phyloP scores from a whole-genome alignment of 2,797 vertebrate species.

The Yasuhikotakia modesta region DNA sequence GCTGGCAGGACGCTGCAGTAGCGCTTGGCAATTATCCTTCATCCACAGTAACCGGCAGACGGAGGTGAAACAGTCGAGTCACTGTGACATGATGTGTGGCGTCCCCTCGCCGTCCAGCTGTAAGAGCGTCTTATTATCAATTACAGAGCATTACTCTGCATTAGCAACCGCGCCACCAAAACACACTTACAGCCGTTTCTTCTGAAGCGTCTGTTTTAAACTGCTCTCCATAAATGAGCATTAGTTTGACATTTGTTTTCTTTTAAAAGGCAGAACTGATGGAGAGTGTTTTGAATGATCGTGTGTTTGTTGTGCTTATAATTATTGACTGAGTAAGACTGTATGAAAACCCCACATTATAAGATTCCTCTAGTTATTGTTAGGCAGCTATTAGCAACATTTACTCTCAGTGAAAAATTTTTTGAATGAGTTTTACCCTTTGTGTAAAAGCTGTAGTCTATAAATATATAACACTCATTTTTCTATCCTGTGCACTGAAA shows the following conservation, averaged over 20 bases:
- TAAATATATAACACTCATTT: too few relatives aligned
- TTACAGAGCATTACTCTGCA: conserved; percentile 31
- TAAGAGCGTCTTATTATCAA: conserved; percentile 41
- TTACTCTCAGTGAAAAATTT: too few relatives aligned
- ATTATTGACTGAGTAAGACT: background rate
- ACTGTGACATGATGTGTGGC: conserved; percentile 25
- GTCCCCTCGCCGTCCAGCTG: conserved; percentile 2
- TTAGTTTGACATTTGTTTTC: background rate
- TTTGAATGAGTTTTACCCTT: too few relatives aligned
- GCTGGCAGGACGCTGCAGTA: conserved; percentile 30
- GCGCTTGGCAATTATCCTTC: conserved; percentile 47
- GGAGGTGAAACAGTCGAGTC: conserved; percentile 23
- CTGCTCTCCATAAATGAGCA: background rate
- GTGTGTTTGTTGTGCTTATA: background rate
- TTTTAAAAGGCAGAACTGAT: background rate
- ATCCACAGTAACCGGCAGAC: conserved; percentile 13
- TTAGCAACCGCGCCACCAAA: conserved; percentile 8
- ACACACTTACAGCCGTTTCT: background rate
- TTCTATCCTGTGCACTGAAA: too few relatives aligned
- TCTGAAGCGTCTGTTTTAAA: background rate
- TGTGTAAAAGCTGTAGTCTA: too few relatives aligned
- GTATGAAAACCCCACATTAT: too few relatives aligned
- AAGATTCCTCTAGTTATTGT: too few relatives aligned
- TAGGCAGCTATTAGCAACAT: too few relatives aligned
- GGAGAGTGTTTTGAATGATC: background rate